Evolutionary conservation across 2,113 vertebrate genomes (phyloP).

Genomic region (Dendropsophus ebraccatus): DNA sequence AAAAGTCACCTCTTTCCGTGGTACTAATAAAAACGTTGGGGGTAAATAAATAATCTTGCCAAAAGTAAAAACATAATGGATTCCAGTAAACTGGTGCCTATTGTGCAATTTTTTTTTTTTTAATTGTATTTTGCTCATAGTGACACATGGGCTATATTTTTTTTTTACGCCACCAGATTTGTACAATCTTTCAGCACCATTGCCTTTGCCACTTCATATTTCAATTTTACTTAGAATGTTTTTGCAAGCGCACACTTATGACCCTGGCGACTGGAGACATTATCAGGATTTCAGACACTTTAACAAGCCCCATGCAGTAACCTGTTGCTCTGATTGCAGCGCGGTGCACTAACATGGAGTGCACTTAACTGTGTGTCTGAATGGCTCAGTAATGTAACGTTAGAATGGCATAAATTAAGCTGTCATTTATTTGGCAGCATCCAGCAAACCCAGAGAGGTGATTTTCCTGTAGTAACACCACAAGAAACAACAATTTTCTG

Average conservation of each 20-base stretch:
- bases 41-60: too few relatives aligned
- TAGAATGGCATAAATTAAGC: slow-evolving; percentile 86
- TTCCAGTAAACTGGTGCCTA: too few relatives aligned
- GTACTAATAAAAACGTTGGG: too few relatives aligned
- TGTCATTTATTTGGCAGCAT: slow-evolving; percentile 87
- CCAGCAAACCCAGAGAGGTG: slow-evolving; percentile 81
- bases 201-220: neutral
- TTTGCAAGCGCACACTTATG: slow-evolving; percentile 62
- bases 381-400: slow-evolving; percentile 85
- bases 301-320: slow-evolving; percentile 71
- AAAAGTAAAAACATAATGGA: too few relatives aligned
- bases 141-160: neutral
- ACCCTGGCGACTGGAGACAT: slow-evolving; percentile 53
- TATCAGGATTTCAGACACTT: slow-evolving; percentile 72
- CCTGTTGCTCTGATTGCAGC: slow-evolving; percentile 80
- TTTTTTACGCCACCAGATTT: neutral
- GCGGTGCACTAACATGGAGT: slow-evolving; percentile 74
- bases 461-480: slow-evolving; percentile 86
- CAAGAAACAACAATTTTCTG: slow-evolving; percentile 87
- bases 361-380: slow-evolving; percentile 82
- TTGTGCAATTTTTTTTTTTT: too few relatives aligned
- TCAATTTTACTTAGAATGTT: slow-evolving; percentile 57
- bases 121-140: too few relatives aligned
- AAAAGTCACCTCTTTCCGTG: too few relatives aligned
- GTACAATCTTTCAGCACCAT: slow-evolving; percentile 3